These are phyloP conservation scores for Scylla paramamosain DNA, from an alignment of 1,140 invertebrate species.

Conservation along the genomic window DNA sequence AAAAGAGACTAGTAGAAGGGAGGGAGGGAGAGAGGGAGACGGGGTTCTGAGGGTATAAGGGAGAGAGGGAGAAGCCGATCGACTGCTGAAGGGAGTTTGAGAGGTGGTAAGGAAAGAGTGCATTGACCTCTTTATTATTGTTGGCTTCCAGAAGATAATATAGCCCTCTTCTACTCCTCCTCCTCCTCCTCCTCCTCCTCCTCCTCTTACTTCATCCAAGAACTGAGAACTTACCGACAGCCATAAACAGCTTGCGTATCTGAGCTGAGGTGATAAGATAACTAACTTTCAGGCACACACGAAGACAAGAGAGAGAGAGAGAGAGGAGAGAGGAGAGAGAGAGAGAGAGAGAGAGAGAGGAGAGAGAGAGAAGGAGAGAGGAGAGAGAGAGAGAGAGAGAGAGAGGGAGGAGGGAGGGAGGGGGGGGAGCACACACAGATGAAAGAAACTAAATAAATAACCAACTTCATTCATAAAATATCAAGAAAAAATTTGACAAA, in stretches of 20 bases:
- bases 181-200: too few relatives aligned
- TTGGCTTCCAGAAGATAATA: neutral
- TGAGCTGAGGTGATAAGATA: neutral
- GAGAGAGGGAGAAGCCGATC: neutral
- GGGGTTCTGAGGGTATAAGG: too few relatives aligned
- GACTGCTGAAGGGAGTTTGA: neutral
- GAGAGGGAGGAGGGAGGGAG: too few relatives aligned
- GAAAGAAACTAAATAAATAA: too few relatives aligned
- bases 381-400: neutral
- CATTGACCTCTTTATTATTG: neutral
- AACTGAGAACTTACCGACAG: neutral
- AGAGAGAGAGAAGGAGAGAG: neutral
- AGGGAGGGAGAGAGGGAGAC: neutral
- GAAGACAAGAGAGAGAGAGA: neutral
- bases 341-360: slow-evolving; percentile 18
- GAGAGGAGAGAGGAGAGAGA: neutral
- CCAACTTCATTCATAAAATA: too few relatives aligned
- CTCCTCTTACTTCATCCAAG: too few relatives aligned
- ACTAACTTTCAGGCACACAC: neutral
- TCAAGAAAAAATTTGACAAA: too few relatives aligned
- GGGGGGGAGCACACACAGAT: neutral
- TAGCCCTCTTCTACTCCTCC: neutral
- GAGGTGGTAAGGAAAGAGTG: neutral
- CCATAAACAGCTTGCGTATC: neutral
- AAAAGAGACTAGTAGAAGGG: neutral